These are phyloP conservation scores for Tiliacea citrago DNA, from an alignment of 2,888 invertebrate species.

Conservation along the genomic window DNA sequence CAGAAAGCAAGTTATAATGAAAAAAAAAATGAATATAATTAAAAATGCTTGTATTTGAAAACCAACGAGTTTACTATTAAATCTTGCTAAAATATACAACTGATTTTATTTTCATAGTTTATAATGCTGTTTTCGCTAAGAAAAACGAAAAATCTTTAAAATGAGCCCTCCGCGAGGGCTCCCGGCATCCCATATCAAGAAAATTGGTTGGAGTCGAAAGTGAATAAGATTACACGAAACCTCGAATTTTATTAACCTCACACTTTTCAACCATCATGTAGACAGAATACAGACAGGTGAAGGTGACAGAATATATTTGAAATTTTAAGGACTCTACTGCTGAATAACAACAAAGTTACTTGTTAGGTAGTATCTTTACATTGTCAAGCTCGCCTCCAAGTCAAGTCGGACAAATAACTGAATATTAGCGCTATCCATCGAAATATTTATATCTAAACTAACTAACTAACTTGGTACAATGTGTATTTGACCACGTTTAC, in stretches of 20 bases:
- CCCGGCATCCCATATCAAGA: no score
- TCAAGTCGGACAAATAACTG: constrained; percentile 13
- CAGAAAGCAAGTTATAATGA: no score
- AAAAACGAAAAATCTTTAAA: no score
- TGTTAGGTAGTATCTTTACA: constrained; percentile 9
- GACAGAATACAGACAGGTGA: no score
- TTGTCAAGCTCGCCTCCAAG: constrained; percentile 2
- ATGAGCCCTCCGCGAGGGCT: no score
- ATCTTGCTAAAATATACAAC: no score
- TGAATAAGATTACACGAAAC: constrained; percentile 34
- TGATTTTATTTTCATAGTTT: no score
- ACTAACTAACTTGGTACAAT: constrained; percentile 12
- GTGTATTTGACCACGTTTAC: constrained; percentile 38
- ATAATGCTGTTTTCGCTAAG: no score
- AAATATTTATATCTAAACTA: constrained; percentile 31
- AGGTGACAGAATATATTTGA: constrained; percentile 39
- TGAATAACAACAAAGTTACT: constrained; percentile 13
- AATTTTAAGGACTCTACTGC: constrained; percentile 40
- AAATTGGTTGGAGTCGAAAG: no score
- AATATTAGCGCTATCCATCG: constrained; percentile 23
- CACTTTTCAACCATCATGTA: constrained; percentile 36
- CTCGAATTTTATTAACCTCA: constrained; percentile 47
- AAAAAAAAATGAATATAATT: no score
- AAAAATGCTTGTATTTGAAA: no score
- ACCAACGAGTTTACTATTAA: no score